These are phyloP conservation scores for Hippopotamyrus pictus DNA, from an alignment of 2,797 vertebrate species.

Conservation along the genomic window DNA sequence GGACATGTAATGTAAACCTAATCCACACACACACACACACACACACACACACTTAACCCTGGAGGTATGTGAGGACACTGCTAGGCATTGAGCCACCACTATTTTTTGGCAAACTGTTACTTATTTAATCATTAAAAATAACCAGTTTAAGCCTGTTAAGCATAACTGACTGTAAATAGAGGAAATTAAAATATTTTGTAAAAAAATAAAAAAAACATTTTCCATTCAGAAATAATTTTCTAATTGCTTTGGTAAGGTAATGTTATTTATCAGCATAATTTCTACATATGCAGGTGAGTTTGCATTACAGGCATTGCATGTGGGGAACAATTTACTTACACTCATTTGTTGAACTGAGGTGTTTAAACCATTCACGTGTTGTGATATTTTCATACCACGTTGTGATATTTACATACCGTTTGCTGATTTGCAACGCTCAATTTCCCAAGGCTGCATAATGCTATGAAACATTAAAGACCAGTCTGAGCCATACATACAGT, in stretches of 20 bases:
- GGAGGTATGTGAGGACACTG: background rate
- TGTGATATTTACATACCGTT: background rate
- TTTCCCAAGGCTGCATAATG: background rate
- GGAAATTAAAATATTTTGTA: background rate
- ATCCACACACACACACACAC: background rate
- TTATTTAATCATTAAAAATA: background rate
- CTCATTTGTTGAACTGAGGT: background rate
- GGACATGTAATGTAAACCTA: background rate
- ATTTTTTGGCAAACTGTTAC: background rate
- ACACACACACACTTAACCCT: background rate
- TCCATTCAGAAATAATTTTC: background rate
- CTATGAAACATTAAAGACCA: background rate
- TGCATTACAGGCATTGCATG: background rate
- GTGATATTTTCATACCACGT: background rate
- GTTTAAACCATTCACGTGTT: background rate
- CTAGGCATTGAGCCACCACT: background rate
- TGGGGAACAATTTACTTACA: background rate
- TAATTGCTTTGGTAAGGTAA: background rate
- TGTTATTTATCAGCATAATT: background rate
- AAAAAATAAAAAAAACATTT: background rate
- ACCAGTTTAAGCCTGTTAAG: background rate
- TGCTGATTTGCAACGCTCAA: background rate
- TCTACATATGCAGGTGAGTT: background rate
- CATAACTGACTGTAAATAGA: background rate
- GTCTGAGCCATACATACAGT: background rate